These are phyloP conservation scores for Sebastes reedi DNA, from an alignment of 2,797 vertebrate genomes.

Conservation along the genomic window DNA sequence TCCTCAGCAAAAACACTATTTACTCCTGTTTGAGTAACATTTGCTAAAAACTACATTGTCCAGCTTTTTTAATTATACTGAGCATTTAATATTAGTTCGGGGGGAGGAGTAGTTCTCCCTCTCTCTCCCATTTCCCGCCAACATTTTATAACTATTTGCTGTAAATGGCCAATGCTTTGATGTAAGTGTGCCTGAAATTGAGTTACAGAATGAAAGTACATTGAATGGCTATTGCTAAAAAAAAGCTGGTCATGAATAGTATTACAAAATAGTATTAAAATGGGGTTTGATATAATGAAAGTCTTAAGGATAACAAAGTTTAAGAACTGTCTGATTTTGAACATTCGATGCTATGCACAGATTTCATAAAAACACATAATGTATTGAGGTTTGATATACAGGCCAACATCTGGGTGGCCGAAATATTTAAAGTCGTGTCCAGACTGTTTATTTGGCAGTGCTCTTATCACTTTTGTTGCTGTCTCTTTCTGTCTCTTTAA, in stretches of 20 bases:
- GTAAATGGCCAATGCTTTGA: background rate
- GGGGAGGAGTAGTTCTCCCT: background rate
- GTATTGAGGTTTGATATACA: no score
- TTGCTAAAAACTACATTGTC: background rate
- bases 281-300: background rate
- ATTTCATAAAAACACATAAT: rapidly evolving
- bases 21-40: background rate
- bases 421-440: background rate
- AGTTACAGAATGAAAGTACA: background rate
- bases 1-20: background rate
- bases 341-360: background rate
- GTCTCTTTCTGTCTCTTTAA: constrained; percentile 77
- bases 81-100: background rate
- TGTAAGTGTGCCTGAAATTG: background rate
- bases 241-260: background rate
- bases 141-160: background rate
- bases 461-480: background rate
- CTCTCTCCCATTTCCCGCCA: background rate
- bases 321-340: background rate
- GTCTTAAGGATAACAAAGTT: background rate
- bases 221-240: background rate
- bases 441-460: background rate
- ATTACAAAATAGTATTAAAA: background rate
- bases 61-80: background rate
- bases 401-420: no score